phyloP scores from a whole-genome alignment of 23 tunicate species.

The Botrylloides violaceus region DNA sequence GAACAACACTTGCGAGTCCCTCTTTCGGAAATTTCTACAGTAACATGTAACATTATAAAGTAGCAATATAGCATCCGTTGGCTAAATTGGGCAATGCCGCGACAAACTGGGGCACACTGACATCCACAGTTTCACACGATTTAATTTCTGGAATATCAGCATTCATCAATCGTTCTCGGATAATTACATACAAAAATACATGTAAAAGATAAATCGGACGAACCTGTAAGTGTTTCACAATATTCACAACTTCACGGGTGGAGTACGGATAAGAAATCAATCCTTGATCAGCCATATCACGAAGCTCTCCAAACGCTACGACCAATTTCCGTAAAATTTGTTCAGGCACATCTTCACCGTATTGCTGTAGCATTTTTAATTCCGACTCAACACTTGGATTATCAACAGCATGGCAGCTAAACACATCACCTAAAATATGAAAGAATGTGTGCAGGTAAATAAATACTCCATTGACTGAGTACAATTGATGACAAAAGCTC shows the following conservation, averaged over 20 bases:
- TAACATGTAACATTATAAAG: neutral
- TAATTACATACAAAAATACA: no score
- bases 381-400: constrained; percentile 86
- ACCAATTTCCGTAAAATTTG: constrained; percentile 66
- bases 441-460: neutral
- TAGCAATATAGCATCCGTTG: no score
- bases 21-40: constrained; percentile 89
- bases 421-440: constrained; percentile 66
- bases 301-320: constrained; percentile 86
- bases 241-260: constrained; percentile 89
- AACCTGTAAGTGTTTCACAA: constrained; percentile 93
- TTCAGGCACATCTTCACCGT: constrained; percentile 81
- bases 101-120: no score
- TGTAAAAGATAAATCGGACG: neutral
- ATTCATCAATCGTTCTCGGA: no score
- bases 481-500: no score
- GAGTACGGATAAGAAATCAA: constrained; percentile 89
- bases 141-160: neutral
- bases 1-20: constrained; percentile 73
- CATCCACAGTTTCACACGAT: neutral
- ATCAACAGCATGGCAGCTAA: constrained; percentile 95
- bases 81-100: no score
- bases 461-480: neutral
- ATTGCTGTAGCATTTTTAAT: constrained; percentile 68
- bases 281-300: constrained; percentile 87